Base-by-base conservation (phyloP, 2,113 vertebrate genomes). In the Pituophis catenifer region DNA sequence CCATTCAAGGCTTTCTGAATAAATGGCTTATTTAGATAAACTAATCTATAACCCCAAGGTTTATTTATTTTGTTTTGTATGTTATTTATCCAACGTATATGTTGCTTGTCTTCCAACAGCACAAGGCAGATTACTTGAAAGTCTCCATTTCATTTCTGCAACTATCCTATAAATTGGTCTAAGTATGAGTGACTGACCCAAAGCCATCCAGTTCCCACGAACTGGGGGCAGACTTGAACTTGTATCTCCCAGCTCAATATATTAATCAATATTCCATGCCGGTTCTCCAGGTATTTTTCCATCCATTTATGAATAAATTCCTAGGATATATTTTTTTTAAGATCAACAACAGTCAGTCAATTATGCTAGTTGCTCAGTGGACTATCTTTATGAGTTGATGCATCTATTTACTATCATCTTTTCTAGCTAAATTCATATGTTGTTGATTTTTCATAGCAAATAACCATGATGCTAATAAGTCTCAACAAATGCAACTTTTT, bases 1-100 rank as follows among this genome's bases (percentile, higher is more conserved):
- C 86, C 48, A 52, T 91, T 86, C 92, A 94, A 75, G 24, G 3
- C 3, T 91, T 92, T 65, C 89, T 91, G 33, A 94, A 93, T 87
- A 50, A 54, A 52, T 52, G 53, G 44, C 33, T 70, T 38, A 38
- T 38, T 38, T n/a, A n/a, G 26, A 13, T n/a, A 70, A 70, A 70
- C 29, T n/a, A 70, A 70, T 70, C 29, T 33, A 33, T n/a, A 70
- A 6, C 12, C 29, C 29, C 13, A n/a, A 70, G 29, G 33, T 70
- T 33, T n/a, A 15, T 70, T 70, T n/a, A 70, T 70, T 70, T 70
- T 70, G 12, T n/a, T 33, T 70, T 70, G 12, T 33, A 15, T 33
- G 4, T 12, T 70, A 70, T 70, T 70, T 70, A 70, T 70, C 3
- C 29, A 70, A 33, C 5, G 0, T 70, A 70, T 29, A 70, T 33